Conservation (phyloP, 2,797 vertebrate species). For the Anabacerthia variegaticeps region DNA sequence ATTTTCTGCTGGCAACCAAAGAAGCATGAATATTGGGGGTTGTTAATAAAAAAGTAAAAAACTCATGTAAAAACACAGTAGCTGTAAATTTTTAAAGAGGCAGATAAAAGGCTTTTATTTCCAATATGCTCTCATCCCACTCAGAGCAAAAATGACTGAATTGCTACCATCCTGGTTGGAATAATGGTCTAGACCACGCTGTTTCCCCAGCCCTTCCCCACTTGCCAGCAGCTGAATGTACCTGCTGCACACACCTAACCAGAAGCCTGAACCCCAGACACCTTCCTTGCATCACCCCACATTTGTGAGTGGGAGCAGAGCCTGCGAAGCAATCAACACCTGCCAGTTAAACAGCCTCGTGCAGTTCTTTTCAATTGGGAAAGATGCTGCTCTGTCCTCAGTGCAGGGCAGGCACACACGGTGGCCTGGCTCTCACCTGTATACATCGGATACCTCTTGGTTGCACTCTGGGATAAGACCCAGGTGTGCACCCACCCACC, state of each 20-base stretch:
- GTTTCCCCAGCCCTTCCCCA: not conserved
- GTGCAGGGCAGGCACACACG: fast-evolving
- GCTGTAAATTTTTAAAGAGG: not conserved
- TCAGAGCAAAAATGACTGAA: not conserved
- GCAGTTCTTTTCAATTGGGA: not conserved
- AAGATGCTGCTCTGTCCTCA: not conserved
- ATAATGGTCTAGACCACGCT: fast-evolving
- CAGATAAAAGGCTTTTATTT: not conserved
- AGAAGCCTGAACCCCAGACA: not conserved
- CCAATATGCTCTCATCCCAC: not conserved
- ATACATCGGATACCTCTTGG: not conserved
- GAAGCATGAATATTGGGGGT: not conserved
- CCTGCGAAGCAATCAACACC: not conserved
- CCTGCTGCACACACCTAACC: not conserved
- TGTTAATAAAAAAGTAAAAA: not conserved
- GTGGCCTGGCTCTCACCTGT: not conserved
- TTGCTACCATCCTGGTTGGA: not conserved
- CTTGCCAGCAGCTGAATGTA: not conserved
- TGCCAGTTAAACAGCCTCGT: not conserved
- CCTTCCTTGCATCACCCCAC: fast-evolving
- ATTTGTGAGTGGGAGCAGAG: not conserved
- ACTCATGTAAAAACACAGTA: not conserved
- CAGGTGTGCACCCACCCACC: not conserved
- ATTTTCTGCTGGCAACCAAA: not conserved
- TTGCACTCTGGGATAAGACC: not conserved